Base-by-base conservation (phyloP, 2,113 vertebrate genomes). In the Chauna torquata region DNA sequence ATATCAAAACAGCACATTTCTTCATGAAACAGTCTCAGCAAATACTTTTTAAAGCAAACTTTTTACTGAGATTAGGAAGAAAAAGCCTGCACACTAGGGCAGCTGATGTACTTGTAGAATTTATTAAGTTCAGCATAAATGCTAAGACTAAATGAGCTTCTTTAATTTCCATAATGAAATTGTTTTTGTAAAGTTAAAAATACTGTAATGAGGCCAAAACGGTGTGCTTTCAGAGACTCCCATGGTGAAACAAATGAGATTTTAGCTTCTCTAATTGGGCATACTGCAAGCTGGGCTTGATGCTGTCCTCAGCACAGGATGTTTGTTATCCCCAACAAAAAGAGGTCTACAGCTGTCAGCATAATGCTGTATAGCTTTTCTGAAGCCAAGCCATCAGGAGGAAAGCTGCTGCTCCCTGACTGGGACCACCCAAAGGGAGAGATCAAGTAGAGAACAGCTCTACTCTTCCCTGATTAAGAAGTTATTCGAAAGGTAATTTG, bases 91-190 rank as follows among this genome's bases (percentile, higher is more conserved):
- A 95, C 80, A 87, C 95, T 97, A 97, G 40, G 95, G 97, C 94
- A 86, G 97, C 79, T 93, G 97, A 96, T 97, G 97, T 91, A 97
- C 97, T 98, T 96, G 77, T 95, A 95, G 98, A 97, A 98, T 98
- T 98, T 98, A 98, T 98, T 97, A 97, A 97, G 97, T 98, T 98
- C 81, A 90, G 94, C 92, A 97, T 97, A 98, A 96, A 97, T 74
- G 96, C 91, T 69, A 96, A 96, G 93, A 95, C 98, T 97, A 98
- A 98, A 98, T 98, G 97, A 98, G 98, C 96, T 98, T 97, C 97
- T 98, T 98, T 98, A 98, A 98, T 98, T 98, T 98, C 98, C 97
- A 98, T 98, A 98, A 98, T 98, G 97, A 98, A 98, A 98, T 98
- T 98, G 98, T 98, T 98, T 98, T 98, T 97, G 98, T 98, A 98